Percentiles rank a stretch among this genome's conserved stretches.
These are phyloP conservation scores for Euzetes globulus DNA, from an alignment of 2,888 invertebrate species.

Conservation along the genomic window DNA sequence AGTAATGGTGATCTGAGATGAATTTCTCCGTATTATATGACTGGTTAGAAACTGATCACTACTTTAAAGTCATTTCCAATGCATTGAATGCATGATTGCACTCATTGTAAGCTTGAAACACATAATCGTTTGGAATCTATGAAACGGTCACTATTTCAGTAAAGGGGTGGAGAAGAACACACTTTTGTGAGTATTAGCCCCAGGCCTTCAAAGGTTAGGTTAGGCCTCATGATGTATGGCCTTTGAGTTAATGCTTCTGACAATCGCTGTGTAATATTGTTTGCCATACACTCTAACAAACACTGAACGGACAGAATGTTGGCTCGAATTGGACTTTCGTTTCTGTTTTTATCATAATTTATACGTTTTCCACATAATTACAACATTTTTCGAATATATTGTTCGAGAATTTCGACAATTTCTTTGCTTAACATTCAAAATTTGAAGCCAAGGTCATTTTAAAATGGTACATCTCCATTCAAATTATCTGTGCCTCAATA, in stretches of 20 bases:
- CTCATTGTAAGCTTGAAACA: not conserved
- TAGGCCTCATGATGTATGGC: slow-evolving; percentile 11
- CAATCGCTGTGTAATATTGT: not conserved
- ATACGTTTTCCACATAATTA: not conserved
- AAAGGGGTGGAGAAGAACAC: slow-evolving; percentile 4
- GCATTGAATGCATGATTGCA: not conserved
- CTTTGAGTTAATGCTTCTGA: not conserved
- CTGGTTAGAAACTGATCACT: not conserved
- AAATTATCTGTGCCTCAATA: too few relatives aligned
- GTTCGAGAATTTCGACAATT: not conserved
- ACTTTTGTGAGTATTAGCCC: slow-evolving; percentile 8
- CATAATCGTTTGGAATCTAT: too few relatives aligned
- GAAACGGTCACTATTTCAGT: slow-evolving; percentile 7
- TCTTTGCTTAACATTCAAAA: not conserved
- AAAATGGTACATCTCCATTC: too few relatives aligned
- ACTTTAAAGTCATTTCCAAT: not conserved
- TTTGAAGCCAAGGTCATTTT: too few relatives aligned
- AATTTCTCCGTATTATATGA: not conserved
- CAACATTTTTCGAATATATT: not conserved
- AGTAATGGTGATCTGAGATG: too few relatives aligned
- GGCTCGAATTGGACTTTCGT: too few relatives aligned
- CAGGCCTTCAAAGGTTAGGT: slow-evolving; percentile 7
- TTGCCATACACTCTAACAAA: too few relatives aligned
- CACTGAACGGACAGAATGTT: too few relatives aligned
- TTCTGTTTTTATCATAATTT: not conserved